Percentiles rank a stretch among this genome's conserved stretches.
Conservation (phyloP, 2,888 invertebrate species). For the Dryocosmus kuriphilus region DNA sequence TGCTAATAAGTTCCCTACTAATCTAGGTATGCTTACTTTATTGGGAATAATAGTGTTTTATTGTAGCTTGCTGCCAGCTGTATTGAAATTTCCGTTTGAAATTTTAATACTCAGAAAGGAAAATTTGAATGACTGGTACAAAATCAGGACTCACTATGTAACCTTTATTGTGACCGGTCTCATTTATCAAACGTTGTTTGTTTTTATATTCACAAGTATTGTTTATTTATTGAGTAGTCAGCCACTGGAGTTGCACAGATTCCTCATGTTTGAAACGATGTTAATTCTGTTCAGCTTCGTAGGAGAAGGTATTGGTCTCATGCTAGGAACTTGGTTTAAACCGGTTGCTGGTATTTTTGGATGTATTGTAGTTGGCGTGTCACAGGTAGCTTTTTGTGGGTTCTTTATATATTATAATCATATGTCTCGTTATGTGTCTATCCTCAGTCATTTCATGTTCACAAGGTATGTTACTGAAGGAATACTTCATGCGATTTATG, state of each 20-base stretch:
- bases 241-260: constrained; percentile 87
- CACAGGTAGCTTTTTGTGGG: constrained; percentile 90
- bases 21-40: constrained; percentile 84
- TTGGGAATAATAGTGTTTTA: constrained; percentile 86
- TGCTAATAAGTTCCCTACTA: constrained; percentile 85
- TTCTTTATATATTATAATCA: constrained; percentile 91
- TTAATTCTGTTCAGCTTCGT: constrained; percentile 86
- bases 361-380: constrained; percentile 88
- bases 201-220: constrained; percentile 82
- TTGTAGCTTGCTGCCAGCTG: constrained; percentile 90
- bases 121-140: constrained; percentile 92
- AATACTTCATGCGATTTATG: constrained; percentile 87
- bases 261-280: constrained; percentile 87
- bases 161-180: constrained; percentile 85
- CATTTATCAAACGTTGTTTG: constrained; percentile 85
- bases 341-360: constrained; percentile 94
- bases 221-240: constrained; percentile 92
- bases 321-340: constrained; percentile 90
- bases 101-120: constrained; percentile 87
- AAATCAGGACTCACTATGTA: constrained; percentile 86
- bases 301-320: constrained; percentile 90
- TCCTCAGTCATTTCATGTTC: constrained; percentile 88
- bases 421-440: constrained; percentile 86
- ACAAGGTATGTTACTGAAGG: constrained; percentile 90
- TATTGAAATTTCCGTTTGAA: constrained; percentile 88